Base-by-base conservation (phyloP, 92 coral and sea anemone species). In the Epizoanthus stellaris region DNA sequence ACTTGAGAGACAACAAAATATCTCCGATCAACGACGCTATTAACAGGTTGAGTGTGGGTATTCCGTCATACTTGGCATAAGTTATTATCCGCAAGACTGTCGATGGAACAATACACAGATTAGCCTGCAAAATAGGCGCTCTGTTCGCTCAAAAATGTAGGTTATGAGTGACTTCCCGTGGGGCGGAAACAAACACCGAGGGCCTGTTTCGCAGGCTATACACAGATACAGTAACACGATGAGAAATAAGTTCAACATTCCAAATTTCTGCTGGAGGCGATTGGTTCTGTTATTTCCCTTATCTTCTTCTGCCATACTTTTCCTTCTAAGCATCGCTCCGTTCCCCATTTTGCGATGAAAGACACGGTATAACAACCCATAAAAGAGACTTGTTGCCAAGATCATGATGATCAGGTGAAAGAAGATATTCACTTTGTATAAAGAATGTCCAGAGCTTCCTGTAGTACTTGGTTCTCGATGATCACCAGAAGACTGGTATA, bases 281-380 rank as follows among this genome's bases (percentile, higher is more conserved):
- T n/a, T 72, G 61, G 68, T 70, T 42, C 53, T 71, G n/a, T 71
- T 39, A 2, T 69, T 23, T 10, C 52, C 70, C 0, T 45, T 63
- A 6, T 15, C 20, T 7, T 56, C 52, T 53, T 45, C 42, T 4
- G 39, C 25, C 34, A 4, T 67, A 2, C 21, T 15, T 56, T 71
- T 81, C 53, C 36, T 82, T 45, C 82, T 72, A 64, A 87, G 87
- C 10, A 25, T 60, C 42, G 25, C 39, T 9, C 73, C 72, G 21
- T 49, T 61, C 0, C 63, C 74, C 86, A 87, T 87, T 58, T 80
- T 80, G 40, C 73, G 82, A 20, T 61, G 82, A 57, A 87, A 80
- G 10, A 64, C 85, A 5, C 19, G 45, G 39, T 58, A 71, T 70
- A 86, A 30, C 14, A 86, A 77, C 17, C 25, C 62, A 25, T 79